A percentile compares a stretch with the other conserved stretches of the same genome.
These are phyloP conservation scores for Dendrophyllia cribrosa DNA, from an alignment of 64 coral and sea anemone genomes.

Conservation along the genomic window DNA sequence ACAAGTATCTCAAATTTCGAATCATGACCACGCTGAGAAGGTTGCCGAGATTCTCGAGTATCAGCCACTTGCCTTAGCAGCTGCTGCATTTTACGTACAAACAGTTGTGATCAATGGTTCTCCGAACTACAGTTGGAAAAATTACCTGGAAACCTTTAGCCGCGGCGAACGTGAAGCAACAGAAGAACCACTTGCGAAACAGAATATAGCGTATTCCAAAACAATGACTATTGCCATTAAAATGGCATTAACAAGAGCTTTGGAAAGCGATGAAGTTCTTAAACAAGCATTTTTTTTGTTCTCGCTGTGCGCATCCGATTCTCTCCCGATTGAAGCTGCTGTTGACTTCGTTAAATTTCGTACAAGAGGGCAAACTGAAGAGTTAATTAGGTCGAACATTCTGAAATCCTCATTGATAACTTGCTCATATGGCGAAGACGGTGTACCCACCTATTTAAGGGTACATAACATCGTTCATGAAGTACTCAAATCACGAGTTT, in stretches of 20 bases:
- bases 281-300: constrained; percentile 44
- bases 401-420: constrained; percentile 36
- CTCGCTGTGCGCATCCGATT: constrained; percentile 52
- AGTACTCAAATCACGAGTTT: constrained; percentile 5
- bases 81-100: constrained; percentile 67
- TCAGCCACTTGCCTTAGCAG: constrained; percentile 62
- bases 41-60: constrained; percentile 60
- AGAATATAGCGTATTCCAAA: constrained; percentile 32
- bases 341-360: constrained; percentile 24
- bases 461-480: constrained; percentile 55
- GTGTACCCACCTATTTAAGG: neutral
- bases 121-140: constrained; percentile 16
- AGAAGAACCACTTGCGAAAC: constrained; percentile 24
- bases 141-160: constrained; percentile 45
- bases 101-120: neutral
- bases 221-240: constrained; percentile 60
- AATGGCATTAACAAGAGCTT: constrained; percentile 42
- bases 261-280: constrained; percentile 15
- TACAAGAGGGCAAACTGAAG: constrained; percentile 9
- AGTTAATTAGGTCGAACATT: constrained; percentile 17
- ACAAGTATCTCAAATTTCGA: constrained; percentile 28
- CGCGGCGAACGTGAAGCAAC: constrained; percentile 42
- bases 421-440: neutral
- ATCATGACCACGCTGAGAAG: constrained; percentile 16
- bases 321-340: constrained; percentile 46